Percentiles rank a stretch among this genome's conserved stretches.
Conservation (phyloP, 2,888 invertebrate species). For the Trypoxylon attenuatum region DNA sequence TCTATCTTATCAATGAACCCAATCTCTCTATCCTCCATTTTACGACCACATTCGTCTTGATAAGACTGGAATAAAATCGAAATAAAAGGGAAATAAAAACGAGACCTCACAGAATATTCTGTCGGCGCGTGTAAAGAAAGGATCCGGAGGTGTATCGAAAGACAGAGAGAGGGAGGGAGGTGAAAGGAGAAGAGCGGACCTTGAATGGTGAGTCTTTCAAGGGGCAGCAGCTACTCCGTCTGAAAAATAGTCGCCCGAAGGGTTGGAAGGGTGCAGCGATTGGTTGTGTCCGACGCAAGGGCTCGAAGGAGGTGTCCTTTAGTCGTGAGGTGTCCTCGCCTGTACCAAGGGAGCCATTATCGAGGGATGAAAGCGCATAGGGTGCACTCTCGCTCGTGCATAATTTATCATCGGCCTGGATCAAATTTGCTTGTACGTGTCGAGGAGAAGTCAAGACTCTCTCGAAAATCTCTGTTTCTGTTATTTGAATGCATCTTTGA, state of each 20-base stretch:
- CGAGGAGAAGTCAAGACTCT: no score
- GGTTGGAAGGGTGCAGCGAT: conserved; percentile 27
- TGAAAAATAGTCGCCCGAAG: conserved; percentile 26
- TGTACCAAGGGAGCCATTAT: conserved; percentile 61
- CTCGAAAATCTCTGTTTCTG: no score
- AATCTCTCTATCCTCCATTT: neutral
- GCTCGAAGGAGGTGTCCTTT: conserved; percentile 50
- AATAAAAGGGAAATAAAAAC: neutral
- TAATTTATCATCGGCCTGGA: conserved; percentile 54
- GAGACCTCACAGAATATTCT: neutral
- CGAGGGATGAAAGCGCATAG: conserved; percentile 50
- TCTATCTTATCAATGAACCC: neutral
- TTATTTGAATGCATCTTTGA: no score
- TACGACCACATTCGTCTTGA: neutral
- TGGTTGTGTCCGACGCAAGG: conserved; percentile 23
- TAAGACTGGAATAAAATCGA: neutral
- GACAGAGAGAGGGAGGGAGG: neutral
- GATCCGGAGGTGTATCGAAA: neutral
- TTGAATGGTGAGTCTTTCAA: conserved; percentile 15
- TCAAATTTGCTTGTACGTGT: conserved; percentile 45
- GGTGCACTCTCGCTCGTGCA: conserved; percentile 52
- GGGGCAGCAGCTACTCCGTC: conserved; percentile 6
- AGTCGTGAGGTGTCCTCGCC: conserved; percentile 54
- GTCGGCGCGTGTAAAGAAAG: neutral
- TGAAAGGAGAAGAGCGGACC: neutral